Evolutionary conservation across 2,113 vertebrate genomes (phyloP).

Genomic region (Sprattus sprattus): DNA sequence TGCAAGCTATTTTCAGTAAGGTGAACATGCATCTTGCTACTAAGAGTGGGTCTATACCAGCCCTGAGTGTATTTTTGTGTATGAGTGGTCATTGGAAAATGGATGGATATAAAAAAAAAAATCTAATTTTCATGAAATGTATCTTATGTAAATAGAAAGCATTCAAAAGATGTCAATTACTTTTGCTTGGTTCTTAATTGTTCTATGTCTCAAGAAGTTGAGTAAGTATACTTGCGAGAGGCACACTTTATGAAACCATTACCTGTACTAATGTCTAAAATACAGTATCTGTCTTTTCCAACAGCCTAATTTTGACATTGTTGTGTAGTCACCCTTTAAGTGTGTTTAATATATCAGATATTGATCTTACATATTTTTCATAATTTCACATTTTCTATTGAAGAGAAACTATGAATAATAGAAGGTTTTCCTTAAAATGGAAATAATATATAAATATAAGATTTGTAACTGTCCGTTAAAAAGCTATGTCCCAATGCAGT

Average conservation of each 20-base stretch:
- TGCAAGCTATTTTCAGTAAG: constrained; percentile 16
- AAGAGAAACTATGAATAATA: constrained; percentile 50
- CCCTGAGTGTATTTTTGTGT: constrained; percentile 12
- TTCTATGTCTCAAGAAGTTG: constrained; percentile 1
- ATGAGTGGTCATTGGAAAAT: not conserved
- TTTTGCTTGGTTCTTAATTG: constrained; percentile 4
- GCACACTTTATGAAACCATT: constrained; percentile 47
- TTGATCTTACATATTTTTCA: constrained; percentile 36
- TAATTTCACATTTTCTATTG: constrained; percentile 61
- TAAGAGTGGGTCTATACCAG: not conserved
- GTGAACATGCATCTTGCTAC: not conserved
- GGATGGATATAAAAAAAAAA: not conserved
- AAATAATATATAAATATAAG: constrained; percentile 11
- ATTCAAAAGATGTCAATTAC: constrained; percentile 1
- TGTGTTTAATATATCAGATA: constrained; percentile 43
- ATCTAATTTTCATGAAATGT: not conserved
- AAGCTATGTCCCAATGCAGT: not conserved
- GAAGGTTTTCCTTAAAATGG: constrained; percentile 44
- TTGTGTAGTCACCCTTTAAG: constrained; percentile 2
- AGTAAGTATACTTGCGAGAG: constrained; percentile 37
- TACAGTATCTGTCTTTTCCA: constrained; percentile 24
- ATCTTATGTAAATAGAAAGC: not conserved
- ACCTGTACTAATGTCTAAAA: constrained; percentile 23
- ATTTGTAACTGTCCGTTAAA: constrained; percentile 3
- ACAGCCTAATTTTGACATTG: constrained; percentile 16